These are phyloP conservation scores for Diplodus puntazzo DNA, from an alignment of 2,797 vertebrate species.

Conservation along the genomic window DNA sequence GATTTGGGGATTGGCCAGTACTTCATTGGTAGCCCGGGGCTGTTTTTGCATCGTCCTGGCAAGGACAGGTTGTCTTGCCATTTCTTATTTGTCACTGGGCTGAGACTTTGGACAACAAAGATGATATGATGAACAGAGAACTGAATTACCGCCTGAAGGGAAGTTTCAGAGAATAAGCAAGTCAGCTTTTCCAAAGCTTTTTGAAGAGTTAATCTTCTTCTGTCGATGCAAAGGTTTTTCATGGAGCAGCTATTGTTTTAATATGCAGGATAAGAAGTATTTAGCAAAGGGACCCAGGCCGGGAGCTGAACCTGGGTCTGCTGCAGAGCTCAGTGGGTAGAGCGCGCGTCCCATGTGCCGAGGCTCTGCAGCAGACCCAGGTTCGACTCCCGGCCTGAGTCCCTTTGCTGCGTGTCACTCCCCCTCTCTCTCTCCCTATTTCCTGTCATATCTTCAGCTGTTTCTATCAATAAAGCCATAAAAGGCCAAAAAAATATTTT, in stretches of 20 bases:
- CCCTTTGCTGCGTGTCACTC: too few relatives aligned
- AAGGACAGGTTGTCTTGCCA: slow-evolving; percentile 52
- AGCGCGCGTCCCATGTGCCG: too few relatives aligned
- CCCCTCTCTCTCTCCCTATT: too few relatives aligned
- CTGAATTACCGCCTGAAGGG: slow-evolving; percentile 42
- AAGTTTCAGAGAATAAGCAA: slow-evolving; percentile 51
- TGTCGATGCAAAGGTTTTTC: slow-evolving; percentile 31
- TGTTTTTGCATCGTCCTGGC: slow-evolving; percentile 48
- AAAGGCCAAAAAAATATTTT: too few relatives aligned
- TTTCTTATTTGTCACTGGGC: slow-evolving; percentile 59
- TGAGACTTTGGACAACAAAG: slow-evolving; percentile 33
- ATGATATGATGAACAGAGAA: slow-evolving; percentile 58
- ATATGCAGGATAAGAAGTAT: slow-evolving; percentile 7
- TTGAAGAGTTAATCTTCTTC: slow-evolving; percentile 42
- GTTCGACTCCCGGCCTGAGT: too few relatives aligned
- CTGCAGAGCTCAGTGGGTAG: too few relatives aligned
- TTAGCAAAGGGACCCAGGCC: too few relatives aligned
- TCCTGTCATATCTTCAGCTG: too few relatives aligned
- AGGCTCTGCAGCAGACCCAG: too few relatives aligned
- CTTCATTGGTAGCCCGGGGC: slow-evolving; percentile 52
- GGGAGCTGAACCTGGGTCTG: too few relatives aligned
- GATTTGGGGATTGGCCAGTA: slow-evolving; percentile 60
- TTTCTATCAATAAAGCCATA: too few relatives aligned
- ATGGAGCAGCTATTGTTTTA: slow-evolving; percentile 23
- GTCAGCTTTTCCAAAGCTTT: slow-evolving; percentile 23